Conservation (phyloP, 2,797 vertebrate genomes). For the Tiaroga cobitis region DNA sequence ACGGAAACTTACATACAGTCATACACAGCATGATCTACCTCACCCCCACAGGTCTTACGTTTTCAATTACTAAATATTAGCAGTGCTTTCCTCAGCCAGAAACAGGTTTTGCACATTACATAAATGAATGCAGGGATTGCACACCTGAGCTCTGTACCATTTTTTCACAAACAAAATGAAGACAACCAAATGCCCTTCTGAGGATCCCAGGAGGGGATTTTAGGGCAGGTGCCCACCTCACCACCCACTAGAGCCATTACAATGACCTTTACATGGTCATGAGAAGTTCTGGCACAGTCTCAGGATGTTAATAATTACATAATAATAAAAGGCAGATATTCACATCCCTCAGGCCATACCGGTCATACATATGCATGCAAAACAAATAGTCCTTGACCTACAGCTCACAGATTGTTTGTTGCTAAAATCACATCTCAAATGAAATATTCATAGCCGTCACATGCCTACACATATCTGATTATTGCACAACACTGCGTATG, state of each 20-base stretch:
- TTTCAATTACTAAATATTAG: constrained; percentile 57
- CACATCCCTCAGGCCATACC: constrained; percentile 28
- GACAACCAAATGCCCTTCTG: constrained; percentile 19
- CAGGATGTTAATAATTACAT: constrained; percentile 39
- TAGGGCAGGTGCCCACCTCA: constrained; percentile 17
- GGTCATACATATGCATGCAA: constrained; percentile 40
- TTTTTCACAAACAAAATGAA: constrained; percentile 14
- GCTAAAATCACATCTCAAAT: constrained; percentile 20
- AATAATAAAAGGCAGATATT: constrained; percentile 12
- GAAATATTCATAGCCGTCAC: constrained; percentile 9
- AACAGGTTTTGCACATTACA: neutral
- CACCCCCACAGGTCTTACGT: constrained; percentile 40
- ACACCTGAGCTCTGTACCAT: constrained; percentile 5
- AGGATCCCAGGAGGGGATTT: constrained; percentile 16
- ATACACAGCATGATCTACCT: neutral
- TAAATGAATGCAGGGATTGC: constrained; percentile 7
- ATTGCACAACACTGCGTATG: constrained; percentile 5
- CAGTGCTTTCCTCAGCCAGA: constrained; percentile 22
- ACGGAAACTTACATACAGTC: constrained; percentile 7
- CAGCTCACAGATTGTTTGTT: constrained; percentile 16
- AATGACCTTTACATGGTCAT: constrained; percentile 37
- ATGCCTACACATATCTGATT: constrained; percentile 18
- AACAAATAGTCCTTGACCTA: constrained; percentile 43
- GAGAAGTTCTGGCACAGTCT: constrained; percentile 39
- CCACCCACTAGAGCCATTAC: constrained; percentile 38